These are phyloP conservation scores for Sebastiscus tertius DNA, from an alignment of 2,797 vertebrate species.

Conservation along the genomic window DNA sequence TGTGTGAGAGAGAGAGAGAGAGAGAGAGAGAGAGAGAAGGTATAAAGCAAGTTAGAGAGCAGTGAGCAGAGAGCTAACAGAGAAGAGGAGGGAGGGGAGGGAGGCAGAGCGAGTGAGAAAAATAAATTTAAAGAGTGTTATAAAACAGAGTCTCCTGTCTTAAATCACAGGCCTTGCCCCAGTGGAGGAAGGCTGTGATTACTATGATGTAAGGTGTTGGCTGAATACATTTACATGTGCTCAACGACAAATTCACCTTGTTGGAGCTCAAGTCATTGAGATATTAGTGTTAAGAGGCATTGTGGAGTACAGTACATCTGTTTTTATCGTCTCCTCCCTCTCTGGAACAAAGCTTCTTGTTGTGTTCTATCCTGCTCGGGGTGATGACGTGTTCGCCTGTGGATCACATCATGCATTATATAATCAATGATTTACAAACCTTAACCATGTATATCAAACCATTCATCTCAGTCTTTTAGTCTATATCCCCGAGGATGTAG, in stretches of 20 bases:
- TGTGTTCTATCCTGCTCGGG: neutral
- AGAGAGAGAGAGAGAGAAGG: neutral
- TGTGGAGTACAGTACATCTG: slow-evolving; percentile 22
- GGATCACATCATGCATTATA: neutral
- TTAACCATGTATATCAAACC: neutral
- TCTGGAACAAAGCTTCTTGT: neutral
- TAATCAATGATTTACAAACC: neutral
- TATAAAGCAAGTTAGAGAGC: slow-evolving; percentile 51
- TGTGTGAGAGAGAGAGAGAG: slow-evolving; percentile 13
- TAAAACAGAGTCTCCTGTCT: slow-evolving; percentile 66
- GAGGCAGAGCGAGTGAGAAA: slow-evolving; percentile 44
- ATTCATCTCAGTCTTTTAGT: neutral
- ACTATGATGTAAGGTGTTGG: slow-evolving; percentile 70
- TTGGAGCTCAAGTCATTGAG: slow-evolving; percentile 41
- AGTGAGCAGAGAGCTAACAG: slow-evolving; percentile 36
- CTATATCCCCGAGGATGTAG: neutral
- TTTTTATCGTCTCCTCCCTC: slow-evolving; percentile 31
- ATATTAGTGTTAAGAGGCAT: slow-evolving; percentile 31
- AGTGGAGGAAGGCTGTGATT: slow-evolving; percentile 65
- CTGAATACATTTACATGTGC: slow-evolving; percentile 74
- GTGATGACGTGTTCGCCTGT: neutral
- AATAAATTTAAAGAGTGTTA: slow-evolving; percentile 73
- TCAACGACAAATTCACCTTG: slow-evolving; percentile 75
- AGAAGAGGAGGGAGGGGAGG: slow-evolving; percentile 39
- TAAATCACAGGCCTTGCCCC: slow-evolving; percentile 68